A percentile compares a stretch with the other conserved stretches of the same genome.
Conservation (phyloP, 2,797 vertebrate species). For the Platalea minor region DNA sequence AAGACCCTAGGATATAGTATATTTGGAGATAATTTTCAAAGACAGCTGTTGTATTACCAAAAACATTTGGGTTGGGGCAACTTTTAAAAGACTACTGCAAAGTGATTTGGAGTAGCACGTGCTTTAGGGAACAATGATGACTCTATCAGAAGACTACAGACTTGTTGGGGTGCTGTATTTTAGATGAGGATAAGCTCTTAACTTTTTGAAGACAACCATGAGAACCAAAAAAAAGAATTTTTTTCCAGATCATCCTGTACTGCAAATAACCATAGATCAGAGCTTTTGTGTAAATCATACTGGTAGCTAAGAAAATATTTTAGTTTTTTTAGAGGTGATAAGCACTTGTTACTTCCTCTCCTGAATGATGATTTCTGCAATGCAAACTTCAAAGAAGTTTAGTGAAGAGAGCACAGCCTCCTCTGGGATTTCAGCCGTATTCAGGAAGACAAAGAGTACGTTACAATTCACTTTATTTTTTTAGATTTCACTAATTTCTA, state of each 20-base stretch:
- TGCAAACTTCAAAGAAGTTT: neutral
- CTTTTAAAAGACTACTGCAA: neutral
- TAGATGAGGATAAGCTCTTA: neutral
- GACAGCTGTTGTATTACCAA: neutral
- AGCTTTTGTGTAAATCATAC: neutral
- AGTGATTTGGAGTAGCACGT: neutral
- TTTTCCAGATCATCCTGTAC: neutral
- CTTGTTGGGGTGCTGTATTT: neutral
- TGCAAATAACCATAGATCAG: neutral
- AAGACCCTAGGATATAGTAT: neutral
- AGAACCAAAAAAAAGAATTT: neutral
- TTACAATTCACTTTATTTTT: neutral
- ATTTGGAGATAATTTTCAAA: neutral
- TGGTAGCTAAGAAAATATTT: neutral
- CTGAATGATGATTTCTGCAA: neutral
- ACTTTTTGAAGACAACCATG: neutral
- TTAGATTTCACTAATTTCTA: neutral
- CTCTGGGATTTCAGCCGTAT: neutral
- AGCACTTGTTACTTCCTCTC: neutral
- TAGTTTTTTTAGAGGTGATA: neutral
- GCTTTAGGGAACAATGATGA: neutral
- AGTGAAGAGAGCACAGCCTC: neutral
- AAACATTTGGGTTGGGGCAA: neutral
- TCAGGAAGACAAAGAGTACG: neutral
- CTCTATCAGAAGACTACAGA: neutral